These are phyloP conservation scores for Phaethon lepturus DNA, from an alignment of 2,113 vertebrate genomes.

Conservation along the genomic window DNA sequence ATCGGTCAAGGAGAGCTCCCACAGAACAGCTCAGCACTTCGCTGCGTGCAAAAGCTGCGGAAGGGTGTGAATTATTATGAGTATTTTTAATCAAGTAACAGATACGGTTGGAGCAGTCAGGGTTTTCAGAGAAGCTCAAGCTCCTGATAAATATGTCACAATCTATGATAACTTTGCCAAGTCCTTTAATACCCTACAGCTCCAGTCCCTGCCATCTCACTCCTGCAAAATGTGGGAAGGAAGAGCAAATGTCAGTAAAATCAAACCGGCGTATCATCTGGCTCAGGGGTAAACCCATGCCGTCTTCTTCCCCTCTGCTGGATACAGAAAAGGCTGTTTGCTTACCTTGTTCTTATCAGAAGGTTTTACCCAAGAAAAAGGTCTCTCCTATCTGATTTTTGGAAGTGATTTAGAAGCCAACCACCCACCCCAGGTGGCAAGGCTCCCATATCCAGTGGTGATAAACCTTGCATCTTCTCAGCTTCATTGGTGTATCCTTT, in stretches of 20 bases:
- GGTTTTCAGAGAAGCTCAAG: constrained; percentile 72
- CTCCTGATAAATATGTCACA: constrained; percentile 77
- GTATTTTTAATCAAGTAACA: constrained; percentile 77
- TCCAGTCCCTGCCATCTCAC: constrained; percentile 46
- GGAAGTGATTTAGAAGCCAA: not conserved
- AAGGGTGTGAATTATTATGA: constrained; percentile 70
- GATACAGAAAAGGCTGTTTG: not conserved
- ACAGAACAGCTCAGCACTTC: constrained; percentile 37
- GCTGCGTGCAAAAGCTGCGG: constrained; percentile 45
- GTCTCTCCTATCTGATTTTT: not conserved
- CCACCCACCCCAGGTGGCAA: not conserved
- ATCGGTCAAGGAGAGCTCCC: constrained; percentile 35
- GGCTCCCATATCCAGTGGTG: not conserved
- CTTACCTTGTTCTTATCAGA: not conserved
- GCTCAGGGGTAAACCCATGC: constrained; percentile 64
- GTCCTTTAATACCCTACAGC: constrained; percentile 74
- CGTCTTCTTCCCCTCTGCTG: not conserved
- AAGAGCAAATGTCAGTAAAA: constrained; percentile 76
- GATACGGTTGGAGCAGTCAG: constrained; percentile 52
- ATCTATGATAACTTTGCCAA: constrained; percentile 77
- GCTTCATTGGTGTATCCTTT: not conserved
- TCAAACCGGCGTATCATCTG: constrained; percentile 35
- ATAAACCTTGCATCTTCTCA: not conserved
- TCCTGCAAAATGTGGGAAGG: constrained; percentile 68
- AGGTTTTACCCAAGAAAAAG: not conserved